Evolutionary conservation across 2,113 vertebrate species (phyloP).

Genomic region (Laticauda colubrina): DNA sequence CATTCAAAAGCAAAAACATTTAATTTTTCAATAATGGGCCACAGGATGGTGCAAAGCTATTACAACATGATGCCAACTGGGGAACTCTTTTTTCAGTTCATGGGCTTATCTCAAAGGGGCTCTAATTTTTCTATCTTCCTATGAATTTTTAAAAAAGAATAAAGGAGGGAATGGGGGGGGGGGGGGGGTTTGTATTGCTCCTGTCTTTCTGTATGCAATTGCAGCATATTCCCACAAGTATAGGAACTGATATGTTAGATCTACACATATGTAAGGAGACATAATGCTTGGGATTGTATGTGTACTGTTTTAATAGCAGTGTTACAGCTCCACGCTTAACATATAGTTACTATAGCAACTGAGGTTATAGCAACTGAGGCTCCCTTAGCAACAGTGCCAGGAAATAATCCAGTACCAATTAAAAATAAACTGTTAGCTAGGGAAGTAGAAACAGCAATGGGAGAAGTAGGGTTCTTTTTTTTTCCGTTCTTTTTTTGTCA

Average conservation of each 20-base stretch:
- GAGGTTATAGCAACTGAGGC: slow-evolving; percentile 69
- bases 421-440: slow-evolving; percentile 70
- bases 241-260: neutral
- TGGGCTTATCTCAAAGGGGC: neutral
- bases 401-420: slow-evolving; percentile 69
- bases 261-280: slow-evolving; percentile 12
- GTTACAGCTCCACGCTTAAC: slow-evolving; percentile 60
- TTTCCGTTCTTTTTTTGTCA: neutral
- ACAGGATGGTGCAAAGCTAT: neutral
- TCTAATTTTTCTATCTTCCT: slow-evolving; percentile 16
- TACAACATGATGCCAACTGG: rapidly evolving
- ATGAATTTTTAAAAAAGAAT: neutral
- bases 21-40: neutral
- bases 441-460: slow-evolving; percentile 29
- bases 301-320: slow-evolving; percentile 62
- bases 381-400: slow-evolving; percentile 70
- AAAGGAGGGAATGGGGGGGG: neutral
- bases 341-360: slow-evolving; percentile 69
- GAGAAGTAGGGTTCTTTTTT: slow-evolving; percentile 45
- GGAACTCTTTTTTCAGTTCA: neutral
- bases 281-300: neutral
- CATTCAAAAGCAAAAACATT: neutral
- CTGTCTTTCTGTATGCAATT: neutral
- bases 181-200: neutral
- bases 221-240: neutral